These are phyloP conservation scores for Leptestheria dahalacensis DNA, from an alignment of 1,140 invertebrate species.

Conservation along the genomic window DNA sequence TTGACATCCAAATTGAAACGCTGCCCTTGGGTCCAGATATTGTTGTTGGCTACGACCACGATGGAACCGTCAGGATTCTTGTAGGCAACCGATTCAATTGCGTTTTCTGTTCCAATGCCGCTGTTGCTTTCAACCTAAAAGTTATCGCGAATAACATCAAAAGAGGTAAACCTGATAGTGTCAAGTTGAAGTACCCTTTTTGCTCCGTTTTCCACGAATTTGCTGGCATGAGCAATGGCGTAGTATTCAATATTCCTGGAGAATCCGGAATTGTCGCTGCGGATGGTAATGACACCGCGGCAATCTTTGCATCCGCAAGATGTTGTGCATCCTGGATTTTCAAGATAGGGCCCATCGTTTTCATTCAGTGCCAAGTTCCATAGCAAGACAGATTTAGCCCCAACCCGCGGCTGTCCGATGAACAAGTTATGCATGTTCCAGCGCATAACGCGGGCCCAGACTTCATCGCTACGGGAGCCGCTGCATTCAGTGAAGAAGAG, in stretches of 20 bases:
- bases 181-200: not conserved
- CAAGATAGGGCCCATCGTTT: not conserved
- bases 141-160: not conserved
- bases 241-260: not conserved
- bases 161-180: not conserved
- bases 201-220: not conserved
- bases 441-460: not conserved
- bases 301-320: not conserved
- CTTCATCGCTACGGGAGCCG: not conserved
- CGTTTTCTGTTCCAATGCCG: not conserved
- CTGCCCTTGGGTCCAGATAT: constrained; percentile 1
- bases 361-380: constrained; percentile 4
- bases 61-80: constrained; percentile 10
- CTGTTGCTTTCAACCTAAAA: constrained; percentile 4
- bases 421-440: constrained; percentile 8
- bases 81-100: constrained; percentile 2
- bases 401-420: not conserved
- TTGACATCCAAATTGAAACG: constrained; percentile 4
- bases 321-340: not conserved
- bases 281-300: not conserved
- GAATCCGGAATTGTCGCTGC: not conserved
- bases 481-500: constrained; percentile 1
- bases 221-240: not conserved
- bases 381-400: not conserved
- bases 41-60: constrained; percentile 2